Base-by-base conservation (phyloP, 1,140 invertebrate genomes). In the Papilio machaon region DNA sequence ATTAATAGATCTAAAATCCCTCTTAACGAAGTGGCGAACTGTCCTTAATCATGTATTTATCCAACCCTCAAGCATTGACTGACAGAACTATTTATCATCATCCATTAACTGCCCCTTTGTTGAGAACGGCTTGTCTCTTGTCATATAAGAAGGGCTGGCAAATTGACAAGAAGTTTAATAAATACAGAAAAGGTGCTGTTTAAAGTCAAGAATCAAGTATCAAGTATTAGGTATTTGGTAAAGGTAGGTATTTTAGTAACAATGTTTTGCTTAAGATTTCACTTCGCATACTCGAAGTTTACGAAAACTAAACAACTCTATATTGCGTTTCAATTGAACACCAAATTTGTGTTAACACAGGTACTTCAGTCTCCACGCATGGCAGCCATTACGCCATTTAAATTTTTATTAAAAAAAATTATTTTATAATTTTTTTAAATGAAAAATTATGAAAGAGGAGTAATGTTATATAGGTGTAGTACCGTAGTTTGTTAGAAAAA, bases 41-140 rank as follows among this genome's bases (percentile, higher is more conserved):
- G 49, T 60, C 75, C 54, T 78, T 78, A 78, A 77, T 79, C 77
- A 64, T 67, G 58, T 79, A 79, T 79, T 79, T 79, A 79, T 60
- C 77, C 77, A 38, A 79, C 77, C 58, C 77, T 79, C 58, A 79
- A 67, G 30, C 52, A 52, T 35, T 79, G 77, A 79, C 77, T 79
- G 75, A 60, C 75, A 77, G 74, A 54, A 77, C 52, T 54, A 77
- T 77, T 77, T 77, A 77, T 77, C 75, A 77, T 77, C 75, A 77
- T 77, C 52, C 30, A 77, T 77, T 77, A 58, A 77, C 47, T 58
- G 52, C 4, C 75, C 75, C 52, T 70, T 77, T 52, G 52, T 58
- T 38, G 30, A 77, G 75, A 49, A 38, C 52, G 49, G 49, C 75
- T 58, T 77, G 75, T 77, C 75, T 77, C 75, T 35, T 54, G 75